Conservation (phyloP, 2,113 vertebrate genomes). For the Hepsetus odoe region DNA sequence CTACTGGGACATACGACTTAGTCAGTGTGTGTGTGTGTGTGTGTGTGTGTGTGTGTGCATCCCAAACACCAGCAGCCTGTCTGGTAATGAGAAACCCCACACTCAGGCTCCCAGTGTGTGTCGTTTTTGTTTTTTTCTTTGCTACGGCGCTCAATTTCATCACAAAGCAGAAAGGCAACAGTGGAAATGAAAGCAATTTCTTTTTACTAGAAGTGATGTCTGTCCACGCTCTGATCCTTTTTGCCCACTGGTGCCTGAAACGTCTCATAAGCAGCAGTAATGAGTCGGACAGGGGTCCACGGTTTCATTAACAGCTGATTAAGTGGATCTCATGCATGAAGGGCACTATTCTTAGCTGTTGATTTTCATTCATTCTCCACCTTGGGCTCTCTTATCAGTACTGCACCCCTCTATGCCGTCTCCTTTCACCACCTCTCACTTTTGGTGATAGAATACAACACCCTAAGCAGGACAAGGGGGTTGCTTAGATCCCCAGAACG, state of each 20-base stretch:
- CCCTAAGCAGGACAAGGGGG: no score
- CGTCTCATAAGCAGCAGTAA: background rate
- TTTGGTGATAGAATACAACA: no score
- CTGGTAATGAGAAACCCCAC: background rate
- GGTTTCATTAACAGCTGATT: slow-evolving; percentile 1
- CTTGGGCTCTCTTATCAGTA: background rate
- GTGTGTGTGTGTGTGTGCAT: slow-evolving; percentile 4
- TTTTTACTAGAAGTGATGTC: background rate
- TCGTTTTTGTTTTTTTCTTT: background rate
- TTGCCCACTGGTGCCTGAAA: slow-evolving; percentile 6
- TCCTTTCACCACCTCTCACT: background rate
- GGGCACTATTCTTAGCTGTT: background rate
- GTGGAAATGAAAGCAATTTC: background rate
- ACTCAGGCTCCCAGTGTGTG: background rate
- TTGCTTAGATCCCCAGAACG: no score
- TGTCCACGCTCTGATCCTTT: background rate
- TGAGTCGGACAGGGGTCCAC: background rate
- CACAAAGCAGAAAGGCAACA: background rate
- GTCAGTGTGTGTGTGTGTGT: background rate
- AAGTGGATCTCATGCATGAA: background rate
- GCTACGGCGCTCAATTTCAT: background rate
- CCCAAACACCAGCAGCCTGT: background rate
- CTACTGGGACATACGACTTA: background rate
- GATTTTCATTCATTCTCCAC: background rate
- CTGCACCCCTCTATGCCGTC: background rate